Conservation (phyloP, 2,113 vertebrate species). For the Synchiropus splendidus region DNA sequence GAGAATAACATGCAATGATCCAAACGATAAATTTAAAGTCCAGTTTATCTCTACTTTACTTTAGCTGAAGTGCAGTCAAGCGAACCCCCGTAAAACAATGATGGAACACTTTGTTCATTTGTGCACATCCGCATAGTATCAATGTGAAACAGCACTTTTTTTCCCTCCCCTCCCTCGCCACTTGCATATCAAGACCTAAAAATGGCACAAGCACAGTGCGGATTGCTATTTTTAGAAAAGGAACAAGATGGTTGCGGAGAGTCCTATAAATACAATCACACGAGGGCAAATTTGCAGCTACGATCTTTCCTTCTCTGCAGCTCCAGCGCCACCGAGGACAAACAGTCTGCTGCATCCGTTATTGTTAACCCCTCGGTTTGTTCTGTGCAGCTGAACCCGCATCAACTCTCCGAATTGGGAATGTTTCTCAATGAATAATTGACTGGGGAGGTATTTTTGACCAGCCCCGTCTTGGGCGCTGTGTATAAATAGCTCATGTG, state of each 20-base stretch:
- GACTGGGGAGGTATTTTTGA: slow-evolving; percentile 55
- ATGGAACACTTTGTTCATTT: slow-evolving; percentile 15
- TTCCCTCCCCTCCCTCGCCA: neutral
- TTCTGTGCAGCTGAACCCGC: slow-evolving; percentile 31
- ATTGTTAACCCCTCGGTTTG: slow-evolving; percentile 32
- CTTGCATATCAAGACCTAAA: slow-evolving; percentile 43
- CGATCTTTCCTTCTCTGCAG: slow-evolving; percentile 6
- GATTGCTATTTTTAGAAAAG: slow-evolving; percentile 65
- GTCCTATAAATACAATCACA: slow-evolving; percentile 54
- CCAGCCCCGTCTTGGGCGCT: slow-evolving; percentile 42
- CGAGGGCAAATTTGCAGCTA: slow-evolving; percentile 19
- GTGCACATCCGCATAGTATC: slow-evolving; percentile 6
- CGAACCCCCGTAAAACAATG: slow-evolving; percentile 3
- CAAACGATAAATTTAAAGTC: no score
- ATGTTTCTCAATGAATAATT: slow-evolving; percentile 67
- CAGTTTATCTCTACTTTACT: no score
- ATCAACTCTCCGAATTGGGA: slow-evolving; percentile 32
- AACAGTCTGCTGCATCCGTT: slow-evolving; percentile 30
- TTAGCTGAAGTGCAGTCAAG: no score
- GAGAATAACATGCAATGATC: no score
- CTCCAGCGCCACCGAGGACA: slow-evolving; percentile 15
- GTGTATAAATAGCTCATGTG: slow-evolving; percentile 66
- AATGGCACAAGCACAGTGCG: slow-evolving; percentile 45
- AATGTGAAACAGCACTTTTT: slow-evolving; percentile 22
- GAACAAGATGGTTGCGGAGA: slow-evolving; percentile 61